Base-by-base conservation (phyloP, 1,140 invertebrate species). In the Reticulitermes speratus region DNA sequence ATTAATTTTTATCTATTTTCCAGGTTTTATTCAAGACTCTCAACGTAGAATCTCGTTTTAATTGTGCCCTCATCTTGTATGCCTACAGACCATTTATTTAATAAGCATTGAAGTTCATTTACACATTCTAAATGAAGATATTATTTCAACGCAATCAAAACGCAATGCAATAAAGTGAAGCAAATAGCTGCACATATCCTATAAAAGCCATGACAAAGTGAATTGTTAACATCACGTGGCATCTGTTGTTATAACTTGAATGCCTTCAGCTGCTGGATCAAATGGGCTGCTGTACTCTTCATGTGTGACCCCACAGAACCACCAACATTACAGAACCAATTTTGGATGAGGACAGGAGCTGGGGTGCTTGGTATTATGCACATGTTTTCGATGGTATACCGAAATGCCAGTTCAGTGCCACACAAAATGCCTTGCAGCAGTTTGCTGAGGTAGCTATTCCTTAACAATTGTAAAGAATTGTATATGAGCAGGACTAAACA, bases 211-310 rank as follows among this genome's bases (percentile, higher is more conserved):
- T 30, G 65, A 75, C 65, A 30, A 30, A 75, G 14, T 30, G 7
- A 30, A 75, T 5, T 14, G 16, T 25, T 30, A 30, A 75, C 14
- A 75, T 75, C n/a, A 30, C n/a, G 7, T 75, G 65, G 9, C 65
- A 75, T 75, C n/a, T 75, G 65, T 75, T 75, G 9, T 25, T 30
- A 30, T 9, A 75, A 65, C 3, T 21, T 65, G 65, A 25, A 75
- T 75, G 65, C 65, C 65, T 75, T 75, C 65, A 75, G n/a, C 65
- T 75, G 65, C 65, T 75, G 65, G 65, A 75, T 75, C 65, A 75
- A 25, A 3, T 75, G n/a, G 25, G 65, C 65, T 75, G 5, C 65
- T 30, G 12, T 23, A 65, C 19, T 65, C 25, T 65, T 5, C 16
- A 9, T 65, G 59, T 69, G 25, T n/a, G 65, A 25, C 65, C 65